phyloP scores from a whole-genome alignment of 2,888 invertebrate genomes.

The Pteria penguin region DNA sequence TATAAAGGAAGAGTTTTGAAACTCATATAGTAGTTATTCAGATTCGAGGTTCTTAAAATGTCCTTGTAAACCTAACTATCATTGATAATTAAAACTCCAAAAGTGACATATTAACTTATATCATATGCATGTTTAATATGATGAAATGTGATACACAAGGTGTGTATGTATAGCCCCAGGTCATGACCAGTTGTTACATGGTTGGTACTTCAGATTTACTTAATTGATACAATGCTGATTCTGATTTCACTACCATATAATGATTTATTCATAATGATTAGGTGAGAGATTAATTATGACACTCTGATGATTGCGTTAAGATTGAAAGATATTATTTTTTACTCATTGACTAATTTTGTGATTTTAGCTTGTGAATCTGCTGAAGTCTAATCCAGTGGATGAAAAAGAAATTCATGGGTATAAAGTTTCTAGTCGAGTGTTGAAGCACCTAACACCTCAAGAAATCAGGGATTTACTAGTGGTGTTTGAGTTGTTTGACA shows the following conservation, averaged over 20 bases:
- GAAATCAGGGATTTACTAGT: slow-evolving; percentile 77
- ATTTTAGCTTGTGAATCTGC: slow-evolving; percentile 73
- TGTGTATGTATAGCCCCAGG: too few species aligned
- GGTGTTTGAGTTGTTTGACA: slow-evolving; percentile 79
- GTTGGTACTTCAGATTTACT: too few species aligned
- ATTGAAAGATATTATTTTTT: not conserved
- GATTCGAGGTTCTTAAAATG: too few species aligned
- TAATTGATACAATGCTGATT: not conserved
- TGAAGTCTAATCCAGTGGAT: slow-evolving; percentile 75
- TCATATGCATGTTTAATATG: too few species aligned
- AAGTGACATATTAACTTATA: too few species aligned
- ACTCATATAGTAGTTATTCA: too few species aligned
- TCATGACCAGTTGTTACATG: too few species aligned
- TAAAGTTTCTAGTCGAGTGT: slow-evolving; percentile 74
- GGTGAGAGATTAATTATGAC: not conserved
- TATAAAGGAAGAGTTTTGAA: too few species aligned
- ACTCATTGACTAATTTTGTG: not conserved
- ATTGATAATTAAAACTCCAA: too few species aligned
- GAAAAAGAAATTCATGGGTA: slow-evolving; percentile 78
- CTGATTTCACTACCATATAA: not conserved
- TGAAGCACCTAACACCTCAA: slow-evolving; percentile 77
- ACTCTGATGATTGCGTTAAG: not conserved
- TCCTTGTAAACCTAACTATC: too few species aligned
- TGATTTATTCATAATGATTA: not conserved
- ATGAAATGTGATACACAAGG: too few species aligned